Percentiles rank a stretch among this genome's conserved stretches.
phyloP scores from a whole-genome alignment of 2,888 invertebrate genomes.

The Drosophila hamatofila region DNA sequence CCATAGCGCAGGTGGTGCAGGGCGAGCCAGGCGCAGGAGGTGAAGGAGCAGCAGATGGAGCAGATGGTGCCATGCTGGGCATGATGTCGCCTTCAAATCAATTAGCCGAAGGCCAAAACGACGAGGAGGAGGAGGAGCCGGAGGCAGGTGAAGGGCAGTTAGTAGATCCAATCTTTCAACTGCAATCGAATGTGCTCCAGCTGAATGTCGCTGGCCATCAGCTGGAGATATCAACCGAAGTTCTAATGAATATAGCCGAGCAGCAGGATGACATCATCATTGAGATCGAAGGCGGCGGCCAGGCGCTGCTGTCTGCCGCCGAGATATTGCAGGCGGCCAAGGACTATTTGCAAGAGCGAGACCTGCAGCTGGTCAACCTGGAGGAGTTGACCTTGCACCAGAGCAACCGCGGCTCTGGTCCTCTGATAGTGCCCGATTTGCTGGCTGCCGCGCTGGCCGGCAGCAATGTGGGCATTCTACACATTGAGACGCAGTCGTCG shows the following conservation, averaged over 20 bases:
- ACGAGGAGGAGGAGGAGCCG: constrained; percentile 13
- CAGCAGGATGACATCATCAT: constrained; percentile 59
- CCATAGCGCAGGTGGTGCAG: constrained; percentile 52
- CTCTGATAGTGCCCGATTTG: constrained; percentile 86
- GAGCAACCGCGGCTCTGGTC: constrained; percentile 13
- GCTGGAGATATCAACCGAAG: constrained; percentile 53
- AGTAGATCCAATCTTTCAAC: no score
- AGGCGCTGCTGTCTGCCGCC: constrained; percentile 42
- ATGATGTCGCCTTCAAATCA: constrained; percentile 46
- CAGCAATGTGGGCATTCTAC: constrained; percentile 74
- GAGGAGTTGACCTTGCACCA: constrained; percentile 47
- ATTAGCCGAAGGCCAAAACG: constrained; percentile 2
- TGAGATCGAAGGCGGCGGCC: constrained; percentile 35
- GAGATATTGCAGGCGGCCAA: constrained; percentile 82
- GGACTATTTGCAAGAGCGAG: constrained; percentile 59
- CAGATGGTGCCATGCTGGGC: constrained; percentile 23
- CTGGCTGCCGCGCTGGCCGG: constrained; percentile 91
- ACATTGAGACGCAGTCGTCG: constrained; percentile 44
- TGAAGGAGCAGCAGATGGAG: neutral
- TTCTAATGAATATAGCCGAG: constrained; percentile 57
- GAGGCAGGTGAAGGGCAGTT: neutral
- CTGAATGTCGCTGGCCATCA: constrained; percentile 58
- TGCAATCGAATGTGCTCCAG: constrained; percentile 50
- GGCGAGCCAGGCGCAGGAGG: constrained; percentile 2
- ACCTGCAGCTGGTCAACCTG: constrained; percentile 84